Evolutionary conservation across 2,113 vertebrate species (phyloP).

Genomic region (Melospiza melodia): DNA sequence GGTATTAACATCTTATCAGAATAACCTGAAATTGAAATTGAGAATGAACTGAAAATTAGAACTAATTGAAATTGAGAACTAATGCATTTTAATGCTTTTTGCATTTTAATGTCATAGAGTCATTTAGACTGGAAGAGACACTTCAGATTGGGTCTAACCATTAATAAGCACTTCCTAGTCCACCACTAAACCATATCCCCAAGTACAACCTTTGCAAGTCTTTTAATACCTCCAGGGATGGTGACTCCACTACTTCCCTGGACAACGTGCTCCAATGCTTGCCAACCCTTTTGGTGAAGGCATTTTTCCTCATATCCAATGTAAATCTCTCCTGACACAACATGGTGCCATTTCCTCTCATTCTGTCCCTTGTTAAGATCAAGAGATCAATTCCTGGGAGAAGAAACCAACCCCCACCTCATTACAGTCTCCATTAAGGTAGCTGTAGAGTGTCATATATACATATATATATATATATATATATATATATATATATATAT

Average conservation of each 20-base stretch:
- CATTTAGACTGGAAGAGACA: neutral
- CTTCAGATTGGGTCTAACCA: neutral
- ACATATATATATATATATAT: too few relatives aligned
- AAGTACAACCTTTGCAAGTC: neutral
- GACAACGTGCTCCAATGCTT: neutral
- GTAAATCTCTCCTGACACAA: neutral
- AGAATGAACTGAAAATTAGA: neutral
- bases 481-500: too few relatives aligned
- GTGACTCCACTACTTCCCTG: neutral
- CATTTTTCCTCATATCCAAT: neutral
- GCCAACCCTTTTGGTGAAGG: neutral
- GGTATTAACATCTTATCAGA: neutral
- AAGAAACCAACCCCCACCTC: neutral
- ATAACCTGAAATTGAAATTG: neutral
- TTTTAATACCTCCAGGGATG: neutral
- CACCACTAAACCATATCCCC: neutral
- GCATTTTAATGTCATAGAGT: neutral
- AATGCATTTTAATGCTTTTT: neutral
- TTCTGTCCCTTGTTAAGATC: neutral
- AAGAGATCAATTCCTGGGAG: neutral
- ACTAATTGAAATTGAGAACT: neutral
- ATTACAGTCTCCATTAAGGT: neutral
- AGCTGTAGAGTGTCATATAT: neutral
- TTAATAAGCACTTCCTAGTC: neutral
- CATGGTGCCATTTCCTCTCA: neutral